Conservation (phyloP, 2,888 invertebrate species). For the Callyntrura guangdongensis region DNA sequence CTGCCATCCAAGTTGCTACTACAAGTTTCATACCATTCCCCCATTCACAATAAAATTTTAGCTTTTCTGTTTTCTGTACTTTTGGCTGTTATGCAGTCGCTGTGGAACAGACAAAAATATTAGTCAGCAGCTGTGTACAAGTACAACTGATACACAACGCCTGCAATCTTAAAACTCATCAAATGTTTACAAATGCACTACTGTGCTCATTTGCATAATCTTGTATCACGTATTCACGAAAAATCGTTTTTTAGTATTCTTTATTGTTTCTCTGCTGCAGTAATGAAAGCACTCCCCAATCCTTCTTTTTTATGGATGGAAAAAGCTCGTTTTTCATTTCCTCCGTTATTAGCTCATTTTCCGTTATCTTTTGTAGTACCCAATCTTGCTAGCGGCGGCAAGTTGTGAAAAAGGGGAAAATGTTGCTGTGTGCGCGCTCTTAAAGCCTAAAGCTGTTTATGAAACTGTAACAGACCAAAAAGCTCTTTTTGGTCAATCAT, state of each 20-base stretch:
- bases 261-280: not conserved
- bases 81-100: no score
- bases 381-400: not conserved
- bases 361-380: not conserved
- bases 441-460: slow-evolving; percentile 5
- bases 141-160: no score
- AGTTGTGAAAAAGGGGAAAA: not conserved
- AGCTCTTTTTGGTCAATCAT: slow-evolving; percentile 14
- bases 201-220: not conserved
- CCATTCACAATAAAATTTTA: no score
- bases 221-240: not conserved
- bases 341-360: slow-evolving; percentile 41
- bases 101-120: no score
- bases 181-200: not conserved
- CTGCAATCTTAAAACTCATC: not conserved
- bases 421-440: not conserved
- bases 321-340: slow-evolving; percentile 11
- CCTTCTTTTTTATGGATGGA: not conserved
- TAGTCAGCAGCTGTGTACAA: no score
- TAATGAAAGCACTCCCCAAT: not conserved
- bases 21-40: no score
- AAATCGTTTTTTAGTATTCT: slow-evolving; percentile 6
- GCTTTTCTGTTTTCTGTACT: no score
- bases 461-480: not conserved
- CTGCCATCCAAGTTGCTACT: no score